Base-by-base conservation (phyloP, 1,140 invertebrate genomes). In the Odontomachus brunneus region DNA sequence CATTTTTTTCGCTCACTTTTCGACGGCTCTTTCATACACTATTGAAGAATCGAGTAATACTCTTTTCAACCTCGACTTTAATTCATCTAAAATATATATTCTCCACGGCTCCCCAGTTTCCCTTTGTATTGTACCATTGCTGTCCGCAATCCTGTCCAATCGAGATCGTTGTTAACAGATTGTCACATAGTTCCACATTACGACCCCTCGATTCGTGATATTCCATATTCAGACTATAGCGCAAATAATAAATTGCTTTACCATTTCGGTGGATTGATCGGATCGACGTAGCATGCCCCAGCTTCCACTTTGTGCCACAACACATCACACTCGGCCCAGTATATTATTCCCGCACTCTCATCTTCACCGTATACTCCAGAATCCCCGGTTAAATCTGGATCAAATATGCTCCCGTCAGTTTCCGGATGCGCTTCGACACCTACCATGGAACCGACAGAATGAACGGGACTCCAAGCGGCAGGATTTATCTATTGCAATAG, bases 401-500 rank as follows among this genome's bases (percentile, higher is more conserved):
- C 97, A 93, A 97, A 97, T 11, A 97, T 95, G 91, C 96, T 96
- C 72, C 96, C 97, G 91, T 97, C 97, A 75, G 96, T 96, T 92
- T 97, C 97, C 15, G 97, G 97, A 92, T 97, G 97, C 33, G 96
- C 97, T 94, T 97, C 97, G 89, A 96, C 96, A 15, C 97, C 97
- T 14, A 95, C 94, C 92, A 97, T 96, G 48, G 97, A 97, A 5
- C 97, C 97, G 15, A 97, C 97, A 84, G 97, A 97, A 85, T 97
- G 95, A 15, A 97, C 96, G 17, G 97, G 97, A 91, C 97, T 97
- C 97, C 97, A 97, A 24, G 97, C 97, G 89, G 96, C 95, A 48
- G 97, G 96, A 94, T 97, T 97, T 83, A 94, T 91, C 93, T 93
- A 22, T 26, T n/a, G 48, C 19, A n/a, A 71, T 11, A 29, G 0